Conservation (phyloP, 2,888 invertebrate genomes). For the Ellobium chinense region DNA sequence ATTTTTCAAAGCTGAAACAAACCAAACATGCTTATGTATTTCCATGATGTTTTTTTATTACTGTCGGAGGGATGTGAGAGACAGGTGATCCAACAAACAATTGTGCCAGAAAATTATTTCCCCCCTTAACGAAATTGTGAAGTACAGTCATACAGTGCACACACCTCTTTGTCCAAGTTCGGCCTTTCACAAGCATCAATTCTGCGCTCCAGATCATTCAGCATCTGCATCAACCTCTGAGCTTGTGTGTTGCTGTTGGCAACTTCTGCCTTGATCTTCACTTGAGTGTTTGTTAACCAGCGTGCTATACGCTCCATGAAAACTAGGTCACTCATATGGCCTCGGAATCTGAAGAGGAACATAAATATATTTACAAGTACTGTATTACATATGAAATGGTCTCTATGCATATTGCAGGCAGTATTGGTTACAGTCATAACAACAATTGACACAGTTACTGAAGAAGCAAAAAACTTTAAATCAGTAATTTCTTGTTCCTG, state of each 20-base stretch:
- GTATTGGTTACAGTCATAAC: too few species aligned
- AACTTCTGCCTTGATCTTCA: slow-evolving; percentile 78
- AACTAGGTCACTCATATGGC: slow-evolving; percentile 78
- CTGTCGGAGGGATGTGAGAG: too few species aligned
- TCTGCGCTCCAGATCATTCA: slow-evolving; percentile 68
- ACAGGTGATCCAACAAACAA: too few species aligned
- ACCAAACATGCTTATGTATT: too few species aligned
- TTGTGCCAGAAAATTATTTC: too few species aligned
- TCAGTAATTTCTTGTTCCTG: too few species aligned
- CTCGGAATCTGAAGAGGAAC: slow-evolving; percentile 78
- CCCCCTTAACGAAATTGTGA: not conserved
- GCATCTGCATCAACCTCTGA: slow-evolving; percentile 66
- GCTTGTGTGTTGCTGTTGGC: slow-evolving; percentile 77
- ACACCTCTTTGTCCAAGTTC: slow-evolving; percentile 77
- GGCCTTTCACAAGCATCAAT: slow-evolving; percentile 76
- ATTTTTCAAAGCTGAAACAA: too few species aligned
- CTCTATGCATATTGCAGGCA: too few species aligned
- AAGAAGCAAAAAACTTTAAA: too few species aligned
- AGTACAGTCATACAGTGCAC: not conserved
- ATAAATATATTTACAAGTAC: too few species aligned
- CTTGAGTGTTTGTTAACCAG: slow-evolving; percentile 78
- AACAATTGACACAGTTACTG: too few species aligned
- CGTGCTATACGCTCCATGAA: slow-evolving; percentile 79
- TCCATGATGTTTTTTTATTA: too few species aligned
- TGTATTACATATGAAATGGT: not conserved